Evolutionary conservation across 2,797 vertebrate species (phyloP), one percentile per base, ranked within the genome.

Genomic region (Typhlichthys eigenmanni): DNA sequence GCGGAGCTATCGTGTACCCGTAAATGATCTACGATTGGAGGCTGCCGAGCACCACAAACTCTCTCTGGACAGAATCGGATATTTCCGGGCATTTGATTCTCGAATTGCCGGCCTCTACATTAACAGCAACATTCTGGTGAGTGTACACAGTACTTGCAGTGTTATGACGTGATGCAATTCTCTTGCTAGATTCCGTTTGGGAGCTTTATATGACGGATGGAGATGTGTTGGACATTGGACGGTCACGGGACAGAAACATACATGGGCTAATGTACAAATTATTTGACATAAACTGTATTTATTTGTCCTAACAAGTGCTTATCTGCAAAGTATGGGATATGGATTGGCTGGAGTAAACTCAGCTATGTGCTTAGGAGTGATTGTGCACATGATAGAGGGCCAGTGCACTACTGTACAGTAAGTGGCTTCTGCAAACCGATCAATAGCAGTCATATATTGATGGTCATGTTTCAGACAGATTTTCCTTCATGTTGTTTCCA

Each of bases 111-210:
- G 8, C 43, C 55, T 69, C 55, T 73, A 13, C 49, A 56, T 43
- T 4, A 60, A 58, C 68, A 61, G 34, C 14, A 38, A 64, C 59
- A 68, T 38, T 64, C 62, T 46, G 85, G 90, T 89, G 68, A 87
- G 88, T 89, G 81, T 62, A 14, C 34, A 14, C 34, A 32, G 13
- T 43, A 62, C 19, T 11, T 10, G 58, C 34, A 9, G 34, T 9
- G 34, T 38, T 38, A 8, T 38, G 34, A 38, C 34, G 34, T 38
- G 34, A 9, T 38, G 34, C 34, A 38, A 38, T 9, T 38, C 34
- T 34, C 24, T 57, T 4, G 14, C 55, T 57, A 57, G 38, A n/a
- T 4, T 29, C 45, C 0, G 0, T 52, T 11, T 53, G 0, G 62
- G 19, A 64, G 11, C 46, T 61, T 19, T 69, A 7, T 51, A 45